Percentiles rank a stretch among this genome's conserved stretches.
These are phyloP conservation scores for Porites rus DNA, from an alignment of 92 coral and sea anemone genomes.

Conservation along the genomic window DNA sequence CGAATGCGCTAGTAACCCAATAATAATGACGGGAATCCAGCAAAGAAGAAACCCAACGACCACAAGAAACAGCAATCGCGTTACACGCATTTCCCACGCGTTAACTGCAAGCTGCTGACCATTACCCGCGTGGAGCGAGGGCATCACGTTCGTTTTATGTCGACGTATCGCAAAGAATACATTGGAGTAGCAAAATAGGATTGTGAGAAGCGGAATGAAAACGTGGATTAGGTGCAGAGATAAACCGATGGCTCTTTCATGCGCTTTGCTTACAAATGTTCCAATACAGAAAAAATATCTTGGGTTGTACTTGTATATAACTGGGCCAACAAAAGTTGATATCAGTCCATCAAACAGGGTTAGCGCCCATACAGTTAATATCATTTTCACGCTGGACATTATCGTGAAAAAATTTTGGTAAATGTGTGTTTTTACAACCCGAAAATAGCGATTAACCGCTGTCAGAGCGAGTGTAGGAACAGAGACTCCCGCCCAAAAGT, in stretches of 20 bases:
- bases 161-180: constrained; percentile 30
- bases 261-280: constrained; percentile 7
- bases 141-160: constrained; percentile 24
- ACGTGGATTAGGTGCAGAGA: constrained; percentile 37
- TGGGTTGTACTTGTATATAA: constrained; percentile 39
- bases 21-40: constrained; percentile 44
- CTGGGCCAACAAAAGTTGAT: constrained; percentile 48
- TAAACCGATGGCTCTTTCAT: constrained; percentile 23
- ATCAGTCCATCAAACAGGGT: constrained; percentile 25
- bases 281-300: constrained; percentile 33
- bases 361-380: constrained; percentile 12
- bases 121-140: constrained; percentile 31
- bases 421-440: constrained; percentile 12
- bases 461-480: constrained; percentile 37
- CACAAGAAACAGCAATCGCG: constrained; percentile 31
- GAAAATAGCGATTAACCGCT: constrained; percentile 36
- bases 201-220: constrained; percentile 25
- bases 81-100: constrained; percentile 46
- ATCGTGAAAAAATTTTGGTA: constrained; percentile 21
- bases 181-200: constrained; percentile 19
- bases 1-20: constrained; percentile 31
- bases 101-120: neutral
- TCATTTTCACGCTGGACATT: constrained; percentile 12
- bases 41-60: constrained; percentile 31
- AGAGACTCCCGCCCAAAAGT: constrained; percentile 46